These are phyloP conservation scores for Macropus fuliginosus DNA, from an alignment of 2,797 vertebrate genomes.

Conservation along the genomic window DNA sequence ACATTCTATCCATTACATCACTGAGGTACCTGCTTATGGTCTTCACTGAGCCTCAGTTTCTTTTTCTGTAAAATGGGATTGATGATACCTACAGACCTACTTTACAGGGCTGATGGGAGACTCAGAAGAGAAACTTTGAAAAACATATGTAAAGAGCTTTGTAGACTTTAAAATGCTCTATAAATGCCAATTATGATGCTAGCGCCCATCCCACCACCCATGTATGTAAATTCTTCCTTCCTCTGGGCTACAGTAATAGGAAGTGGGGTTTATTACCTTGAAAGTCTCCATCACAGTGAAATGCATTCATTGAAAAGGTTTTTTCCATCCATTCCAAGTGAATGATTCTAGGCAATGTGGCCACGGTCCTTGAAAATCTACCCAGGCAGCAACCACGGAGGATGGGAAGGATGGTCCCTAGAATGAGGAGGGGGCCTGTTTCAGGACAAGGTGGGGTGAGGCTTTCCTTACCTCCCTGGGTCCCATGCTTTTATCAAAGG, in stretches of 20 bases:
- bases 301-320: conserved; percentile 58
- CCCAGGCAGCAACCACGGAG: conserved; percentile 54
- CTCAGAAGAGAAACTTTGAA: not conserved
- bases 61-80: not conserved
- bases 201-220: conserved; percentile 39
- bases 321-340: conserved; percentile 72
- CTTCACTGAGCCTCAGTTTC: not conserved
- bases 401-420: conserved; percentile 57
- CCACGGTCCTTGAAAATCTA: conserved; percentile 62
- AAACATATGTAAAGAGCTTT: not conserved
- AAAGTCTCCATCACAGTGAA: conserved; percentile 56
- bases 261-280: conserved; percentile 59
- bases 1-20: not conserved
- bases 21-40: not conserved
- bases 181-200: not conserved
- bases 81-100: not conserved
- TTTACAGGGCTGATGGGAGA: not conserved
- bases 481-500: not conserved
- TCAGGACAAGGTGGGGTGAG: conserved; percentile 18
- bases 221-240: conserved; percentile 60
- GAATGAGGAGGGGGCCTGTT: conserved; percentile 65
- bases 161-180: not conserved
- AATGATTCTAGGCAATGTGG: conserved; percentile 59
- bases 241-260: conserved; percentile 57
- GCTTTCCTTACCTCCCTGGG: not conserved